A percentile compares a stretch with the other conserved stretches of the same genome.
Conservation (phyloP, 2,888 invertebrate species). For the Drosophila seclusa region DNA sequence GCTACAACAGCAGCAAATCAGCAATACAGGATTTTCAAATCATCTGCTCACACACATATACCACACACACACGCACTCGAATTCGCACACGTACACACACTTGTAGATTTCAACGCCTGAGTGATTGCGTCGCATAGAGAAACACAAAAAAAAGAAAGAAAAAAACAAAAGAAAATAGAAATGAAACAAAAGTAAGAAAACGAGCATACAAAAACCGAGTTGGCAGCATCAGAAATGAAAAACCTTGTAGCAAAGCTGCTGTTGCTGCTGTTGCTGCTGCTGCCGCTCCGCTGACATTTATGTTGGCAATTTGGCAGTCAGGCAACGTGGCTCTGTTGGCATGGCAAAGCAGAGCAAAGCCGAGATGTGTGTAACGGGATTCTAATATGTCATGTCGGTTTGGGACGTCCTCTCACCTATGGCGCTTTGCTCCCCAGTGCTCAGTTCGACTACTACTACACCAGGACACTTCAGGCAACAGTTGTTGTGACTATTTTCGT, state of each 20-base stretch:
- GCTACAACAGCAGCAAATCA: slow-evolving; percentile 53
- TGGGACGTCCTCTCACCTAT: slow-evolving; percentile 75
- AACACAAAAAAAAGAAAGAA: slow-evolving; percentile 47
- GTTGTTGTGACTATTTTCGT: slow-evolving; percentile 71
- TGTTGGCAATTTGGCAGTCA: slow-evolving; percentile 81
- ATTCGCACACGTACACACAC: slow-evolving; percentile 42
- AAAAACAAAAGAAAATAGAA: slow-evolving; percentile 30
- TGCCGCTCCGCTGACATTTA: slow-evolving; percentile 73
- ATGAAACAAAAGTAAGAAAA: slow-evolving; percentile 36
- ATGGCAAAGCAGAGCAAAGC: slow-evolving; percentile 15
- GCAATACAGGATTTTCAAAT: slow-evolving; percentile 78
- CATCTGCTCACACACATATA: slow-evolving; percentile 59
- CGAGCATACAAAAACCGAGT: slow-evolving; percentile 18
- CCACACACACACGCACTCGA: slow-evolving; percentile 40
- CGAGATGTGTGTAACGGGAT: slow-evolving; percentile 72
- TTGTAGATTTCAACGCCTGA: slow-evolving; percentile 74
- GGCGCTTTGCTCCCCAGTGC: slow-evolving; percentile 18
- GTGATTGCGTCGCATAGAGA: slow-evolving; percentile 77
- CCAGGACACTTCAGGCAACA: slow-evolving; percentile 55
- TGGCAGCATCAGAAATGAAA: slow-evolving; percentile 75
- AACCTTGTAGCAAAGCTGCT: slow-evolving; percentile 66
- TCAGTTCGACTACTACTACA: slow-evolving; percentile 18
- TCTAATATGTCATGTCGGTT: slow-evolving; percentile 78
- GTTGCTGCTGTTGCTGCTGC: slow-evolving; percentile 31
- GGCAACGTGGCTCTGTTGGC: slow-evolving; percentile 47